Base-by-base conservation (phyloP, 2,113 vertebrate species). In the Burhinus bistriatus region DNA sequence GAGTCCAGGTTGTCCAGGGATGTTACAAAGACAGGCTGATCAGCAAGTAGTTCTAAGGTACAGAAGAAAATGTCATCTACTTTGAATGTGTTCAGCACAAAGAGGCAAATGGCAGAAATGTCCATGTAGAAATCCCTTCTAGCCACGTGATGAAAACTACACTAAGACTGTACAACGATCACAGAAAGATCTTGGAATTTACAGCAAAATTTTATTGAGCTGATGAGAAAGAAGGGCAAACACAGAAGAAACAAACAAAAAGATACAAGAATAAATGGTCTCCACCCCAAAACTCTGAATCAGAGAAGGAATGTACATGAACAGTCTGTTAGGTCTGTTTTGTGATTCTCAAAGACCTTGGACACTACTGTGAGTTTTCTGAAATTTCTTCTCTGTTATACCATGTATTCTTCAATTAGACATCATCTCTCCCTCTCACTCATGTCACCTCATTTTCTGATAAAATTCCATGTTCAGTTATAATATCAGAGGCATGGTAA, bases 311-410 rank as follows among this genome's bases (percentile, higher is more conserved):
- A 84, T 0, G 0, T 8, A 22, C 21, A 66, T 52, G 36, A 94
- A 79, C 34, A 66, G 61, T 51, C 38, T 49, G 19, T 30, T 77
- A 51, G 7, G 5, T 76, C 30, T 91, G 3, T 36, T 91, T 68
- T 0, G 0, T 0, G 0, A 22, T 19, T 82, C 32, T 84, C 4
- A 52, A 18, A 77, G 34, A 42, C 20, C 8, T 30, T 47, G 30
- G 34, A 47, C 12, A 17, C 11, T 42, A 26, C 7, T 30, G 16
- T 45, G 57, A 47, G 8, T 52, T 94, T 92, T 61, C 36, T 61
- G 57, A 84, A 57, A 51, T 65, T 45, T 34, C 15, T 29, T 73
- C 23, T 72, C 40, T 27, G 8, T 61, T 88, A 45, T 12, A 32
- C 25, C 9, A 32, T 5, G 2, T 16, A 27, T 62, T 58, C 23